phyloP scores from a whole-genome alignment of 2,797 vertebrate species.

The Columba guinea region DNA sequence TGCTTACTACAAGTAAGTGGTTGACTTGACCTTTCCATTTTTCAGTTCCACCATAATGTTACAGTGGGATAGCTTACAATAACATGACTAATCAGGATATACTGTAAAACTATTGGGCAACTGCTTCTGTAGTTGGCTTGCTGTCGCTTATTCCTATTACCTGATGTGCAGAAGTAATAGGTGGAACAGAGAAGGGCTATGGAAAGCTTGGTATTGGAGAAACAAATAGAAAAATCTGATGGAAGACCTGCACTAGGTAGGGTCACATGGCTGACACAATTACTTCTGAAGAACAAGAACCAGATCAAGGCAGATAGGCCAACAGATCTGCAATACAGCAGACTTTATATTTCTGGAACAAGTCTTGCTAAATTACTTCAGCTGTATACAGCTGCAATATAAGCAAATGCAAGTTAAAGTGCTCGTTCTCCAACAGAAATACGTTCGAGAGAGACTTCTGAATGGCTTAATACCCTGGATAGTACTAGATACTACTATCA shows the following conservation, averaged over 20 bases:
- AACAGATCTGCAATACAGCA: background rate
- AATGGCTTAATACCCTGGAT: background rate
- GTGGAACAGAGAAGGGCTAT: background rate
- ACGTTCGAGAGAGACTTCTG: background rate
- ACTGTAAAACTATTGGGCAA: background rate
- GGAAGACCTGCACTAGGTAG: background rate
- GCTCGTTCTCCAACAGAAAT: background rate
- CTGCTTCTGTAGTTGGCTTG: background rate
- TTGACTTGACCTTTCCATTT: background rate
- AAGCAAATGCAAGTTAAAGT: background rate
- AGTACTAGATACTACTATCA: background rate
- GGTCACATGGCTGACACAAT: background rate
- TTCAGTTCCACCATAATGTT: background rate
- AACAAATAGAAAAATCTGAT: background rate
- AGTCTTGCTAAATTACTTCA: background rate
- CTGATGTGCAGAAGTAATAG: background rate
- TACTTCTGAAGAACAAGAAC: background rate
- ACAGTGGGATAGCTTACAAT: background rate
- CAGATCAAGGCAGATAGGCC: background rate
- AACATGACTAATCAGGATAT: background rate
- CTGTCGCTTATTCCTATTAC: background rate
- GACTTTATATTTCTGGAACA: background rate
- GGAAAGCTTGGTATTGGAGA: background rate
- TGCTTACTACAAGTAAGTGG: background rate
- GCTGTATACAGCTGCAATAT: background rate